Base-by-base conservation (phyloP, 2,113 vertebrate species). In the Vireo altiloquus region DNA sequence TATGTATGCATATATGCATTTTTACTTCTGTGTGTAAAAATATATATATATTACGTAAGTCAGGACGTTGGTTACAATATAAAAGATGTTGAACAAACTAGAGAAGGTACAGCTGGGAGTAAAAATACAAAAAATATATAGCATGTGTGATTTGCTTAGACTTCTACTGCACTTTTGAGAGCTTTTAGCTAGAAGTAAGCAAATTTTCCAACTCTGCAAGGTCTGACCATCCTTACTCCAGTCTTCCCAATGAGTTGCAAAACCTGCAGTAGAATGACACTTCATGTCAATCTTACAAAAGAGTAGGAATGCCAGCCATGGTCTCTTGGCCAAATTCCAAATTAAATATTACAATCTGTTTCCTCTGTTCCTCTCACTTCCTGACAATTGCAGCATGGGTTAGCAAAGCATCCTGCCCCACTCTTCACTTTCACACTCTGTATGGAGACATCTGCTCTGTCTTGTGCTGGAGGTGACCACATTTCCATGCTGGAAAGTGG, bases 341-440 rank as follows among this genome's bases (percentile, higher is more conserved):
- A 52, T 94, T 70, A 81, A 93, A 92, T 92, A 79, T 81, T 63
- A 23, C 86, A 75, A 20, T 92, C 89, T 93, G 71, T 31, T 94
- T 94, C 71, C 72, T 89, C 52, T 60, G 60, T 74, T 95, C 69
- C 24, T 57, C 47, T 70, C 47, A 35, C 20, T 84, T 87, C 56
- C 70, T 8, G 49, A 57, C 40, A 74, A 6, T 46, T 31, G 40
- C 59, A 64, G 50, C 0, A 0, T 46, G 37, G 42, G 11, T 72
- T 49, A 54, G 79, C 66, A 87, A 42, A 87, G 60, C 89, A 13
- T 30, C 18, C 39, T 70, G 59, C 80, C 69, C 71, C 25, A 16
- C 27, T 89, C 23, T 24, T 66, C 63, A 30, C 40, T 74, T 93
- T 90, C 3, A 3, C 46, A 16, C 79, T 83, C 89, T 68, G 47